Evolutionary conservation across 2,113 vertebrate genomes (phyloP).

Genomic region (Solenodon paradoxus): DNA sequence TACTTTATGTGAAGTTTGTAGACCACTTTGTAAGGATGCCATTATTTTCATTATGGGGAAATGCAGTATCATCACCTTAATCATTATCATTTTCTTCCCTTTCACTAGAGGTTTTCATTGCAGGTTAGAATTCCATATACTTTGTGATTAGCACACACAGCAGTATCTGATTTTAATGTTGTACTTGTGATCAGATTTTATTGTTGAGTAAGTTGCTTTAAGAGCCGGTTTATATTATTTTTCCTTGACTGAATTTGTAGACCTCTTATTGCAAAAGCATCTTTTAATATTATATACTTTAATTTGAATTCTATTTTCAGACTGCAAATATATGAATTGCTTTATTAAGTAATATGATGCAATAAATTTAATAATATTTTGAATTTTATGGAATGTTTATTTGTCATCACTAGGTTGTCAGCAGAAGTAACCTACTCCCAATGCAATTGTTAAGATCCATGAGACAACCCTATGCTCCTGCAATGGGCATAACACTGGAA

Average conservation of each 20-base stretch:
- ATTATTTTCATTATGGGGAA: conserved; percentile 36
- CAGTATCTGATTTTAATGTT: conserved; percentile 59
- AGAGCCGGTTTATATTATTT: conserved; percentile 20
- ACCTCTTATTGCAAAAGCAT: background rate
- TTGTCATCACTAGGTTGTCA: background rate
- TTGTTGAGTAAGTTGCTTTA: conserved; percentile 47
- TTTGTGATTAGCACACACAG: conserved; percentile 47
- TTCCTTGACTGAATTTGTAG: conserved; percentile 12
- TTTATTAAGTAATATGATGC: background rate
- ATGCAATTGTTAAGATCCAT: background rate
- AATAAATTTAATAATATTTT: background rate
- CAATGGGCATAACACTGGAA: background rate
- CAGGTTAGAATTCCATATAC: conserved; percentile 28
- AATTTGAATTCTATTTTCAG: conserved; percentile 39
- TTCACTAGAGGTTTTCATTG: conserved; percentile 17
- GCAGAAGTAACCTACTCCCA: background rate
- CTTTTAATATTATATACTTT: background rate
- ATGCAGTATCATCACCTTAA: conserved; percentile 12
- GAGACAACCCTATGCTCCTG: background rate
- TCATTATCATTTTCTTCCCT: conserved; percentile 20
- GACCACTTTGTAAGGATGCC: background rate
- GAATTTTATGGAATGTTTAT: background rate
- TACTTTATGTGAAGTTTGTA: background rate
- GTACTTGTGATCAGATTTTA: conserved; percentile 53
- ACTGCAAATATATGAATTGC: conserved; percentile 4